Conservation (phyloP, 2,113 vertebrate genomes). For the Phyllopteryx taeniolatus region DNA sequence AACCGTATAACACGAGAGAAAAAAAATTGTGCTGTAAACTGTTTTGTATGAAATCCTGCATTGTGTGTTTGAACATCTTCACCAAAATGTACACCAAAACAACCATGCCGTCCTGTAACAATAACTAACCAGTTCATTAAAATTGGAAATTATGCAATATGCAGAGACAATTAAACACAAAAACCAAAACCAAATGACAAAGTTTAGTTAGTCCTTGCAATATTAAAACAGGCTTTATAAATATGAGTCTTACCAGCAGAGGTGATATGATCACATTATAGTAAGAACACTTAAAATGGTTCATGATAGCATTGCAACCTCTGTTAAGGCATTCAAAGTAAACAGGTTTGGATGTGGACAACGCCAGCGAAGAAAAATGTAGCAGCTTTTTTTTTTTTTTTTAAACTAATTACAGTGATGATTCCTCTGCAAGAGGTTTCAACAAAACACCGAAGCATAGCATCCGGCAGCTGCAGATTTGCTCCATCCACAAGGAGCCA, state of each 20-base stretch:
- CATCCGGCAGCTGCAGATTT: not conserved
- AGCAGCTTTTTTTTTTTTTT: not conserved
- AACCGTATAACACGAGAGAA: slow-evolving; percentile 10
- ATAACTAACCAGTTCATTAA: not conserved
- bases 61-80: not conserved
- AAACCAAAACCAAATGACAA: slow-evolving; percentile 12
- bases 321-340: slow-evolving; percentile 54
- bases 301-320: slow-evolving; percentile 35
- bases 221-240: slow-evolving; percentile 5
- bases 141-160: slow-evolving; percentile 2
- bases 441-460: not conserved
- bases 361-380: not conserved
- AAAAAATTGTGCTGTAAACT: not conserved
- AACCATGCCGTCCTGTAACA: not conserved
- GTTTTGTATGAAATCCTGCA: slow-evolving; percentile 5
- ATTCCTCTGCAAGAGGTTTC: not conserved
- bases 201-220: slow-evolving; percentile 33
- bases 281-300: slow-evolving; percentile 62
- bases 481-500: not conserved
- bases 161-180: slow-evolving; percentile 1
- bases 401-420: not conserved
- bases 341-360: slow-evolving; percentile 5
- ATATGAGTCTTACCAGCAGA: slow-evolving; percentile 18
- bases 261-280: slow-evolving; percentile 19
- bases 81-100: not conserved